Evolutionary conservation across 2,113 vertebrate species (phyloP).

Genomic region (Neolamprologus devosi): DNA sequence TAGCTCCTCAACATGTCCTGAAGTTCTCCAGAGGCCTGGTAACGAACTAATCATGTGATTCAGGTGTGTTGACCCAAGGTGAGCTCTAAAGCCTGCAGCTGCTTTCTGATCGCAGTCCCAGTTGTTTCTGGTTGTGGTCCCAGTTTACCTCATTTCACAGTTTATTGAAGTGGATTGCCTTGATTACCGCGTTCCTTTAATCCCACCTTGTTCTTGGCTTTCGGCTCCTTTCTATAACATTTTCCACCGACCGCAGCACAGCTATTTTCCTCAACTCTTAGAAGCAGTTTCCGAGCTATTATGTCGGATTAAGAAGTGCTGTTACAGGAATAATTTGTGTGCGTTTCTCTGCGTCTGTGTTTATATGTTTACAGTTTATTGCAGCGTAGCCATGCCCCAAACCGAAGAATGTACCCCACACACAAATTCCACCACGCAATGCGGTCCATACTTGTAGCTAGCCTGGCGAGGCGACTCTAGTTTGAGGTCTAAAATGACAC

Average conservation of each 20-base stretch:
- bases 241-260: neutral
- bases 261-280: neutral
- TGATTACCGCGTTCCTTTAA: neutral
- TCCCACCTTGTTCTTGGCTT: neutral
- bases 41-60: no score
- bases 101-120: neutral
- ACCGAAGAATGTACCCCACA: constrained; percentile 14
- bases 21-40: no score
- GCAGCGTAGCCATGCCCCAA: neutral
- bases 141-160: neutral
- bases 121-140: neutral
- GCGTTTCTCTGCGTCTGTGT: neutral
- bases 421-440: constrained; percentile 17
- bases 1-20: no score
- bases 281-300: neutral
- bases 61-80: no score
- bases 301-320: neutral
- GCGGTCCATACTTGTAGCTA: neutral
- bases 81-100: no score
- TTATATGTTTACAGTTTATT: constrained; percentile 42
- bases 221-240: neutral
- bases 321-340: neutral
- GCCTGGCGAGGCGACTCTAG: neutral
- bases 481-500: constrained; percentile 21
- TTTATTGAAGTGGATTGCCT: neutral